Conservation (phyloP, 2,113 vertebrate species). For the Bungarus multicinctus region DNA sequence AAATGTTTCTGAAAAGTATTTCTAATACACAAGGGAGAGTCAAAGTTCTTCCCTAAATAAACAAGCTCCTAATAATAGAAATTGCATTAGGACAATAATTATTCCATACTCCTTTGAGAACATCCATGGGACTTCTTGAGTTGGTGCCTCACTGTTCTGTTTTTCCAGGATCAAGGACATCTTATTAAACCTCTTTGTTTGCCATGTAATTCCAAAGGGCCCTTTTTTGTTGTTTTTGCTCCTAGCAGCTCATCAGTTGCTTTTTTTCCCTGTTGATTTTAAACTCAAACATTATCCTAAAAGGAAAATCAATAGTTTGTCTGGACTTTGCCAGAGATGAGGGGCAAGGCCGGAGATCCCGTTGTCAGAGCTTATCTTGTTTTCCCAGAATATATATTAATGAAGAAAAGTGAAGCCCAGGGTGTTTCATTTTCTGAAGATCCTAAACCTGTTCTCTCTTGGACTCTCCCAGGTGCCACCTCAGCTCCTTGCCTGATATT, state of each 20-base stretch:
- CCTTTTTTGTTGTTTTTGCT: background rate
- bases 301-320: background rate
- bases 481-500: constrained; percentile 98
- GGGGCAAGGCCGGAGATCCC: background rate
- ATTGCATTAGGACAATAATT: background rate
- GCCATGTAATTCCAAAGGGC: background rate
- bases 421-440: background rate
- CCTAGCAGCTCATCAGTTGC: background rate
- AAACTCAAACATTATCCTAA: background rate
- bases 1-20: background rate
- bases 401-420: background rate
- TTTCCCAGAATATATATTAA: constrained; percentile 20
- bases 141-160: too few relatives aligned
- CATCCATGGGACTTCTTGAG: background rate
- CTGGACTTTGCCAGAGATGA: background rate
- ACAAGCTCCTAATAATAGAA: background rate
- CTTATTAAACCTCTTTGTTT: background rate
- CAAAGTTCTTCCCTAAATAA: background rate
- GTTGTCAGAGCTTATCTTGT: constrained; percentile 20
- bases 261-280: background rate
- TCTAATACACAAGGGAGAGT: background rate
- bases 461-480: constrained; percentile 86
- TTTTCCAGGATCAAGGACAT: background rate
- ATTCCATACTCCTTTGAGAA: background rate
- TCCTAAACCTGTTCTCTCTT: background rate